Base-by-base conservation (phyloP, 2,888 invertebrate genomes). In the Drosophila picticornis region DNA sequence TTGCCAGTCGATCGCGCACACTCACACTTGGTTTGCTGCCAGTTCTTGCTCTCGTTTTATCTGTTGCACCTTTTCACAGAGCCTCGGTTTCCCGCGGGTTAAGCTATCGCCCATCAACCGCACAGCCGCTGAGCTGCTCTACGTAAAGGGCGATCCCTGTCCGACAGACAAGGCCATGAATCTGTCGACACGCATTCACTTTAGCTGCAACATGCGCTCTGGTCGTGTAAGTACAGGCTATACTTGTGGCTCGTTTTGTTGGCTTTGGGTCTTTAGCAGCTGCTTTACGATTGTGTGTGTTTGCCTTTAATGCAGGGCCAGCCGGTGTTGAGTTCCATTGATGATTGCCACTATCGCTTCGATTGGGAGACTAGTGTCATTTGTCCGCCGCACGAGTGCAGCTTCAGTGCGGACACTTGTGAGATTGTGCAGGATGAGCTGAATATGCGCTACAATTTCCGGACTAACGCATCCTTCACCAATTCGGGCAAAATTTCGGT, bases 331-430 rank as follows among this genome's bases (percentile, higher is more conserved):
- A 88, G 89, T 79, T 84, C 89, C 60, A 91, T 93, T 72, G 84
- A 82, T 51, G 91, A 93, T 67, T 93, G 93, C 77, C 84, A 92
- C 77, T 93, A 92, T 80, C 82, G 82, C 72, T 93, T 93, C 81
- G 81, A 84, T 27, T 93, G 93, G 93, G 85, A 90, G n/a, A 93
- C 93, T 46, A 93, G 91, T 75, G 91, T 93, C 64, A 91, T 93
- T 81, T 93, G 93, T 74, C 92, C 92, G 58, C 85, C 91, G 58
- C 92, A 93, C 72, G 88, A 89, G 80, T 92, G 92, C 80, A 83
- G 75, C 69, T 92, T 93, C 72, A 84, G 84, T 70, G 84, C 72
- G 67, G 81, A 89, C 53, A 91, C 85, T 25, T 93, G 93, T 70
- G 91, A 92, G 81, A 91, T 93, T 82, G 90, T 90, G 71, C 93